Evolutionary conservation across 2,888 invertebrate species (phyloP).

Genomic region (Bembecia ichneumoniformis): DNA sequence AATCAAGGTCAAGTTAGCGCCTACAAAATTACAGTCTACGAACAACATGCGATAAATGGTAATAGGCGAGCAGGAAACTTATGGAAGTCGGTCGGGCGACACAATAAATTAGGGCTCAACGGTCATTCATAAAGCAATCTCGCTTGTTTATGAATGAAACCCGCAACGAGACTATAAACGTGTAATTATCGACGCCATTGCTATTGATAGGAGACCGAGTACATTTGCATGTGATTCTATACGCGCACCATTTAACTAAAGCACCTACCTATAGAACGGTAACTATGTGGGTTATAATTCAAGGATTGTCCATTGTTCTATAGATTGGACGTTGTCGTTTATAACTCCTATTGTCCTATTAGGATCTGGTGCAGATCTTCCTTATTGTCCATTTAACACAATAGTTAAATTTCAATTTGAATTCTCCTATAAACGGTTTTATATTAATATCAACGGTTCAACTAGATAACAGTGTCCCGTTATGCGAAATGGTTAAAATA

Average conservation of each 20-base stretch:
- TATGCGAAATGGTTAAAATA: background rate
- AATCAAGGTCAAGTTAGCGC: conserved; percentile 46
- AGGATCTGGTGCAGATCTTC: conserved; percentile 4
- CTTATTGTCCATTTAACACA: conserved; percentile 1
- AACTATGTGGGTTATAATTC: conserved; percentile 22
- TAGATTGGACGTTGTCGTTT: conserved; percentile 43
- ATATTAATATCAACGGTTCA: background rate
- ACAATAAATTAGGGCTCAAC: conserved; percentile 55
- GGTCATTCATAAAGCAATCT: conserved; percentile 62
- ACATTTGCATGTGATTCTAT: conserved; percentile 43
- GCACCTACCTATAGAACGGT: background rate
- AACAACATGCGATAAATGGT: conserved; percentile 59
- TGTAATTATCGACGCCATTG: conserved; percentile 57
- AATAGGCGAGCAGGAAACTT: conserved; percentile 55
- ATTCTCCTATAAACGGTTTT: background rate
- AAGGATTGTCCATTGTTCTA: conserved; percentile 46
- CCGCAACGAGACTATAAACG: conserved; percentile 36
- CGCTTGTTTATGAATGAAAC: conserved; percentile 67
- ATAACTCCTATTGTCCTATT: conserved; percentile 36
- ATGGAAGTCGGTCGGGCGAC: conserved; percentile 39
- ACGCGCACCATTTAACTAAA: conserved; percentile 3
- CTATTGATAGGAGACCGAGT: conserved; percentile 35
- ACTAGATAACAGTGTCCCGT: background rate
- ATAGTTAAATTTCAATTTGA: background rate
- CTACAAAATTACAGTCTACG: conserved; percentile 40